Evolutionary conservation across 1,140 invertebrate species (phyloP), one percentile per base, ranked within the genome.

Genomic region (Copidosoma floridanum): DNA sequence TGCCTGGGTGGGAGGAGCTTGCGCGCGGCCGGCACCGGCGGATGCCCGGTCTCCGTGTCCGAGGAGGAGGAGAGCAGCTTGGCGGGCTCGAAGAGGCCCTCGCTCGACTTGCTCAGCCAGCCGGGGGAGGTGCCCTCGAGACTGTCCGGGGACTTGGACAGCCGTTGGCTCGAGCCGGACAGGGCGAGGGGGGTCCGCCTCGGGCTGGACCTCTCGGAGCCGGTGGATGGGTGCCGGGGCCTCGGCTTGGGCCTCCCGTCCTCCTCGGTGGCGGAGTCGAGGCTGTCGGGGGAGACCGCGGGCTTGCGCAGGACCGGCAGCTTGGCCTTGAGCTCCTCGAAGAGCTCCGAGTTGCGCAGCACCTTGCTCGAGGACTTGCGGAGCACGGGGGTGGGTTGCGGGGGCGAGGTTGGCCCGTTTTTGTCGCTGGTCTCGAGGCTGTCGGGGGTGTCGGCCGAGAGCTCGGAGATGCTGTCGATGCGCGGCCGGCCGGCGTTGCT

Each of bases 281-380:
- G 51, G 44, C 77, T 79, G 50, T 81, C 79, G 0, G 77, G 78
- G 0, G 79, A 81, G 6, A 77, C 44, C 0, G 78, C 77, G 6
- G 60, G 47, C 72, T 79, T 27, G 37, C 27, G 60, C 23, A 73
- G 73, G 14, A 63, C 70, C 2, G 72, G 67, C 5, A 72, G 46
- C 12, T 70, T 75, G 60, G 27, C 35, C 50, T 76, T 73, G 6
- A 73, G 57, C 18, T 78, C 73, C 23, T 80, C 77, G 61, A 77
- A 79, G 6, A 79, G 71, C 8, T 76, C 76, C 1, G 76, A 79
- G 29, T 12, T 12, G 29, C 29, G 60, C 0, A 75, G 78, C 16
- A 73, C 14, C 0, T 75, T 64, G n/a, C 71, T 78, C 23, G 79
- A 80, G 0, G 76, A 78, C 44, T 81, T 79, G 3, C 77, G 63